Evolutionary conservation across 1,140 invertebrate species (phyloP), one percentile per base, ranked within the genome.

Genomic region (Manduca sexta): DNA sequence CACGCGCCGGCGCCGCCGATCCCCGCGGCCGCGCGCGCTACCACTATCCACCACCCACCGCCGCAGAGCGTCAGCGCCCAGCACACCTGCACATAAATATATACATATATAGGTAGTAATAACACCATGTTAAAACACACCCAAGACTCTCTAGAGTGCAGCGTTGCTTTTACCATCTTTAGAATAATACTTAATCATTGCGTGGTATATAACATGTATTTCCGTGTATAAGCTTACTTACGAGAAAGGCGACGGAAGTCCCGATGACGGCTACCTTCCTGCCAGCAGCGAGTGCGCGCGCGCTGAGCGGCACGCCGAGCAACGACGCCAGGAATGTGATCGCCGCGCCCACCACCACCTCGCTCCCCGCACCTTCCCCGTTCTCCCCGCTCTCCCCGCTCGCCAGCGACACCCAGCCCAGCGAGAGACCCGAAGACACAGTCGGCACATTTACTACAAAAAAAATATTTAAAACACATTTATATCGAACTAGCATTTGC

Each of bases 341-440:
- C 2, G 66, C 65, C 1, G 70, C 66, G 1, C 70, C 72, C 1
- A 56, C 39, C 41, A 75, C 70, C 18, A 50, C 49, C 3, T 33
- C 26, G 35, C 60, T 41, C 0, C 42, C 60, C 12, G 38, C 46
- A 7, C 29, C 49, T 6, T 33, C 38, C 7, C 10, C 40, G n/a
- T n/a, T n/a, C 13, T 3, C 48, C 0, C 29, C 61, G 8, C 45
- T 41, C 41, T 65, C 61, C 10, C 71, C 74, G 46, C 70, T 72
- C 29, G 52, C 63, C 42, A 78, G 53, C 15, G 74, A 74, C 51
- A 75, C 69, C 74, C 74, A 78, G 21, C 72, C 74, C 45, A 75
- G 43, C 6, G 70, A 64, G 55, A 78, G 56, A 1, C 74, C 74
- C 42, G 74, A 74, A 14, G 74, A 78, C 16, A 75, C 37, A 6